Evolutionary conservation across 1,140 invertebrate genomes (phyloP).

Genomic region (Teleogryllus occipitalis): DNA sequence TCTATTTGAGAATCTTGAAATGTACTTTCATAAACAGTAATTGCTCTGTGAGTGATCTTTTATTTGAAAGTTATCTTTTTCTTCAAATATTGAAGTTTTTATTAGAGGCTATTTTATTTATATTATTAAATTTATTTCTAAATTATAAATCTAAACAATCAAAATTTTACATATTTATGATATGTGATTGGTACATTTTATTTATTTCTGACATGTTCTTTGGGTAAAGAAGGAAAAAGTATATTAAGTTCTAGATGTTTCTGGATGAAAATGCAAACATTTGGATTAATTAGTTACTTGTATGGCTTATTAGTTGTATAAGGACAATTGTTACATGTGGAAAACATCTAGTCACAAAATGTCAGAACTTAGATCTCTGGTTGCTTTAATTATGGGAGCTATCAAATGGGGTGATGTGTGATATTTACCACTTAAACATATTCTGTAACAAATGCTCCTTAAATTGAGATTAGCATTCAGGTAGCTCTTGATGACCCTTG

Average conservation of each 20-base stretch:
- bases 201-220: background rate
- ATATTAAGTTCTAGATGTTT: background rate
- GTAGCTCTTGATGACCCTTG: no score
- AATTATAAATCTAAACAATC: background rate
- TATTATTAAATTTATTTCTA: background rate
- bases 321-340: background rate
- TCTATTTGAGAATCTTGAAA: no score
- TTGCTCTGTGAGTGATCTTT: no score
- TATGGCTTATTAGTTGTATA: no score
- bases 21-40: no score
- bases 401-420: no score
- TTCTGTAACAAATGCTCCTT: no score
- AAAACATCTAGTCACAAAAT: background rate
- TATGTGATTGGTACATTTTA: background rate
- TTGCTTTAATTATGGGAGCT: no score
- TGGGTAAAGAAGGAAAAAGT: background rate
- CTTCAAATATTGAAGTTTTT: background rate
- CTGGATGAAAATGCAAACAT: background rate
- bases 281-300: no score
- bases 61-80: no score
- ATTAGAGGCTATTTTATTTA: background rate
- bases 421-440: no score
- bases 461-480: no score
- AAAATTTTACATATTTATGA: background rate
- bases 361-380: background rate